These are phyloP conservation scores for Podotricha telesiphe DNA, from an alignment of 2,888 invertebrate genomes.

Conservation along the genomic window DNA sequence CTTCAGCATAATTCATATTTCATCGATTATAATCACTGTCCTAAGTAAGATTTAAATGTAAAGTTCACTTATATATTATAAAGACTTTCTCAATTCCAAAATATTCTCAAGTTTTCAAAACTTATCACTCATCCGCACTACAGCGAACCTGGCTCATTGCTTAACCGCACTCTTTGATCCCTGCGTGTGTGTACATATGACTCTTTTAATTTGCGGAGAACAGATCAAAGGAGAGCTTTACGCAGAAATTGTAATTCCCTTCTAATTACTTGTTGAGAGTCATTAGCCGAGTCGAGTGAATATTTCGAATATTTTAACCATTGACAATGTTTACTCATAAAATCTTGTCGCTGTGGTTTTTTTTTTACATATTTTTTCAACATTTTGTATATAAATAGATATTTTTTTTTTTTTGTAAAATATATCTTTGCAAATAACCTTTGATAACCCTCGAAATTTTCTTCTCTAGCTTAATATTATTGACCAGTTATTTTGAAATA, in stretches of 20 bases:
- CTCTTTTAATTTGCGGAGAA: conserved; percentile 31
- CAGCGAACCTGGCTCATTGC: conserved; percentile 4
- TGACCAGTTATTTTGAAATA: background rate
- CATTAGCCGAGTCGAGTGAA: background rate
- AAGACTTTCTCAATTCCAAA: background rate
- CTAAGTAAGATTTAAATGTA: background rate
- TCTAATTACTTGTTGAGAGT: conserved; percentile 25
- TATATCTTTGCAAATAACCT: background rate
- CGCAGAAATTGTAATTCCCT: conserved; percentile 30
- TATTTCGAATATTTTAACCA: background rate
- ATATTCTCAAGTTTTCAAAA: background rate
- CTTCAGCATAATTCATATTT: too few species aligned
- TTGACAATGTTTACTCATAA: conserved; percentile 12
- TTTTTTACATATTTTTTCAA: background rate
- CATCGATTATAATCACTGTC: too few species aligned
- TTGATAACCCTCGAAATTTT: too few species aligned
- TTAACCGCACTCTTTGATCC: conserved; percentile 25
- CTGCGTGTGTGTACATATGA: conserved; percentile 25
- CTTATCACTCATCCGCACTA: background rate
- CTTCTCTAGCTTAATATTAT: background rate
- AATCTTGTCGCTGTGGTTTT: background rate
- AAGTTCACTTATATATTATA: background rate
- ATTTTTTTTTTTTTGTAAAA: background rate
- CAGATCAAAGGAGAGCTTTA: conserved; percentile 34
- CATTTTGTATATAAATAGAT: background rate